Base-by-base conservation (phyloP, 2,797 vertebrate species). In the Pyrocephalus nanus region DNA sequence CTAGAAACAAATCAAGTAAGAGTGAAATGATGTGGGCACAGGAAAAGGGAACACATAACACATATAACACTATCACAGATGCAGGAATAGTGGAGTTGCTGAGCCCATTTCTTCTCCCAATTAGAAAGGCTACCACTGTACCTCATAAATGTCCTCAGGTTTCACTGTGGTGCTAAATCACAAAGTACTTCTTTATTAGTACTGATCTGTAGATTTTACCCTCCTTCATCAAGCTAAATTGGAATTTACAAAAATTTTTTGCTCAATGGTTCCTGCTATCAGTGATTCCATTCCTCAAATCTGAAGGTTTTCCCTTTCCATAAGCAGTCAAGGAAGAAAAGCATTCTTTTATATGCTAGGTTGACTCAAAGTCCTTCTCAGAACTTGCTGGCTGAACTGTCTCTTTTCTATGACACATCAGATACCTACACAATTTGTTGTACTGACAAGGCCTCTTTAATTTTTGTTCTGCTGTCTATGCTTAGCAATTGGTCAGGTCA, bases 321-420 rank as follows among this genome's bases (percentile, higher is more conserved):
- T 9, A 70, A 78, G 51, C 30, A 42, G 58, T 40, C 36, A 80
- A 66, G 32, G 58, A 71, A 61, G 32, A 65, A 74, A 89, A 81
- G 5, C 8, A 3, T 30, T 34, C 32, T 91, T 65, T 74, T 34
- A 69, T 78, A 66, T 69, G 54, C 26, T 54, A 58, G 11, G 12
- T 61, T 91, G 36, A 74, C 50, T 78, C 13, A 23, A 91, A 78
- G 72, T 69, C 38, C 34, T 92, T 60, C 40, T 87, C 47, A 89
- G 42, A 91, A 66, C 38, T 58, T 62, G 58, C 32, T 50, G 29
- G 29, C 30, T 65, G 67, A 89, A 30, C 30, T n/a, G 21, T 50
- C 51, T 81, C 30, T 77, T 84, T 61, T 9, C 40, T 78, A 18
- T 22, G 32, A 45, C 19, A 60, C 3, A 69, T 58, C 32, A 65